These are phyloP conservation scores for Bombus difficillimus DNA, from an alignment of 1,140 invertebrate genomes.

Conservation along the genomic window DNA sequence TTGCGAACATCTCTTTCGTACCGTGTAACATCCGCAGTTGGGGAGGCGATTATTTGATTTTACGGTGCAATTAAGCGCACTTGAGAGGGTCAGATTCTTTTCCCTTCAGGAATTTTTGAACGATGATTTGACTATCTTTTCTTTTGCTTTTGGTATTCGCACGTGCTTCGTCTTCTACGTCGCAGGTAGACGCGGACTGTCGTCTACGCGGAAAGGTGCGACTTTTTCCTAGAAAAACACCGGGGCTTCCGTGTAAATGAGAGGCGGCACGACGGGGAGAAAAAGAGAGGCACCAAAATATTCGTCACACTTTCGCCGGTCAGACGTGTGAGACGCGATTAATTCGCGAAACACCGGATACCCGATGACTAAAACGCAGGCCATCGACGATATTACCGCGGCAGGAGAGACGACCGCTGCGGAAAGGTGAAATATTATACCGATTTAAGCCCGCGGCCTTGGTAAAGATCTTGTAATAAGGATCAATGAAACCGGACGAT, in stretches of 20 bases:
- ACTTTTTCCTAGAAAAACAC: conserved; percentile 54
- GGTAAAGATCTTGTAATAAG: conserved; percentile 58
- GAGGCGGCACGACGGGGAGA: conserved; percentile 28
- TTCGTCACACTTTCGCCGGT: neutral
- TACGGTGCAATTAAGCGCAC: neutral
- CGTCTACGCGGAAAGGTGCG: conserved; percentile 37
- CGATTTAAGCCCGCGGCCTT: conserved; percentile 58
- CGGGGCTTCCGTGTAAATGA: conserved; percentile 54
- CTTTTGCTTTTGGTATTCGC: neutral
- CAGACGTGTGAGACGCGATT: conserved; percentile 2
- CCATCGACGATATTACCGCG: conserved; percentile 49
- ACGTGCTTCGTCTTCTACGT: no score
- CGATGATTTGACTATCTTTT: neutral
- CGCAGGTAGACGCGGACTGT: neutral
- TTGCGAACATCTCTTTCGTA: neutral
- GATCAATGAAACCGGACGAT: conserved; percentile 55
- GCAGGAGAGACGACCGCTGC: conserved; percentile 32
- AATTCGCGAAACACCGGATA: conserved; percentile 53
- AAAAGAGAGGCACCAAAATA: neutral
- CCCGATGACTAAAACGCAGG: conserved; percentile 51
- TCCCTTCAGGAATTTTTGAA: neutral
- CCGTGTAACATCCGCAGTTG: neutral
- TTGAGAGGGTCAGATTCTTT: neutral
- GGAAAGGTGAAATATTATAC: conserved; percentile 65
- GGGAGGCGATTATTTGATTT: neutral